These are phyloP conservation scores for Lasioglossum pauxillum DNA, from an alignment of 2,888 invertebrate species.

Conservation along the genomic window DNA sequence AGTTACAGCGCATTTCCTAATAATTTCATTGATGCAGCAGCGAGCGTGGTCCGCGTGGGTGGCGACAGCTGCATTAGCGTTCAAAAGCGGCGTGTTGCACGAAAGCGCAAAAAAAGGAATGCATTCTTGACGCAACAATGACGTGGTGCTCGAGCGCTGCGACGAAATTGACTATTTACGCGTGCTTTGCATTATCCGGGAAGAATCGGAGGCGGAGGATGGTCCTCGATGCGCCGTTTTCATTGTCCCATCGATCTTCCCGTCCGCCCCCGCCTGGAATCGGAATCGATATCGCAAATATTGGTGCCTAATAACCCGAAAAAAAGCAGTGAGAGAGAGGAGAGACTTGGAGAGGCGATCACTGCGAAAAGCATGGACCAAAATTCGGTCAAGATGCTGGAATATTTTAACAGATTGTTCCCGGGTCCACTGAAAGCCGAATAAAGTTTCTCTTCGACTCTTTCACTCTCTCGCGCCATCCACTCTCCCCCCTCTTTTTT, in stretches of 20 bases:
- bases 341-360: neutral
- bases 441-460: conserved; percentile 5
- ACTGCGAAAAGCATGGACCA: neutral
- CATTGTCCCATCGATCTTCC: conserved; percentile 14
- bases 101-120: neutral
- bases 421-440: conserved; percentile 14
- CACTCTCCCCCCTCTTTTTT: neutral
- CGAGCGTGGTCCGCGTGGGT: neutral
- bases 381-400: conserved; percentile 37
- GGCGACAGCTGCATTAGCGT: neutral
- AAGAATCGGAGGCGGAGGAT: neutral
- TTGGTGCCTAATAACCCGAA: conserved; percentile 18
- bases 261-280: neutral
- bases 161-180: conserved; percentile 2
- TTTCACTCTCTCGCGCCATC: neutral
- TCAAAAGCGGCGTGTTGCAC: neutral
- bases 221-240: neutral
- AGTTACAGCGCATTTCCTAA: neutral
- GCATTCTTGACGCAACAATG: neutral
- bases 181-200: neutral
- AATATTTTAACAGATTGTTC: conserved; percentile 45
- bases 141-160: neutral
- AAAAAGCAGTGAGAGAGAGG: neutral
- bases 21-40: neutral
- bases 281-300: conserved; percentile 25